A percentile compares a stretch with the other conserved stretches of the same genome.
Evolutionary conservation across 2,113 vertebrate species (phyloP).

Genomic region (Myotis lucifugus): DNA sequence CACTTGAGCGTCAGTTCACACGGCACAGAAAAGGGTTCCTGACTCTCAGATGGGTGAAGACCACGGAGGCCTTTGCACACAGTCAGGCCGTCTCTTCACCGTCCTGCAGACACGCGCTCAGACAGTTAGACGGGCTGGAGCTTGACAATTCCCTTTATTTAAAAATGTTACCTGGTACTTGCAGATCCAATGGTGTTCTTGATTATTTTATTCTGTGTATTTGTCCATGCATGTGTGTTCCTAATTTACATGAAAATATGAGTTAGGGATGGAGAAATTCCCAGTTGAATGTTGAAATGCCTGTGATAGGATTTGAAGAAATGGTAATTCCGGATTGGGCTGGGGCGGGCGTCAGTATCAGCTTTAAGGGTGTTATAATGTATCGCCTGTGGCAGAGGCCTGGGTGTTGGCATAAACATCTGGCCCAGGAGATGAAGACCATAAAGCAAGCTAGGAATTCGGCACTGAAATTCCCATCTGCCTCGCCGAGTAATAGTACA

Average conservation of each 20-base stretch:
- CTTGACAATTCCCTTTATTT: conserved; percentile 2
- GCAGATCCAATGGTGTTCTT: conserved; percentile 25
- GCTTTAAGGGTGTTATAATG: neutral
- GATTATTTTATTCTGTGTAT: neutral
- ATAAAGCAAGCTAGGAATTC: neutral
- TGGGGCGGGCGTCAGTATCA: neutral
- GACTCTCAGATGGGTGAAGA: neutral
- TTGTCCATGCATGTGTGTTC: conserved; percentile 18
- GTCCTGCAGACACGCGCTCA: conserved; percentile 39
- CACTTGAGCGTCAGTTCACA: neutral
- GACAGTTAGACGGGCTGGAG: neutral
- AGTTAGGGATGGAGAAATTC: neutral
- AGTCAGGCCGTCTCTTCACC: neutral
- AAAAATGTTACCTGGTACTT: conserved; percentile 24
- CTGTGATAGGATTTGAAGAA: neutral
- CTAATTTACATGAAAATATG: conserved; percentile 37
- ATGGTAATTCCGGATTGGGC: neutral
- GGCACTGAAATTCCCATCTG: neutral
- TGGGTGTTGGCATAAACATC: neutral
- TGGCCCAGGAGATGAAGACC: neutral
- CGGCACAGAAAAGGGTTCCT: neutral
- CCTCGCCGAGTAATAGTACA: neutral
- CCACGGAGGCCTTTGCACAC: neutral
- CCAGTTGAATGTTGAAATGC: neutral
- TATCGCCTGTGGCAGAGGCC: neutral